phyloP scores from a whole-genome alignment of 2,797 vertebrate species.

The Dicrostonyx torquatus region DNA sequence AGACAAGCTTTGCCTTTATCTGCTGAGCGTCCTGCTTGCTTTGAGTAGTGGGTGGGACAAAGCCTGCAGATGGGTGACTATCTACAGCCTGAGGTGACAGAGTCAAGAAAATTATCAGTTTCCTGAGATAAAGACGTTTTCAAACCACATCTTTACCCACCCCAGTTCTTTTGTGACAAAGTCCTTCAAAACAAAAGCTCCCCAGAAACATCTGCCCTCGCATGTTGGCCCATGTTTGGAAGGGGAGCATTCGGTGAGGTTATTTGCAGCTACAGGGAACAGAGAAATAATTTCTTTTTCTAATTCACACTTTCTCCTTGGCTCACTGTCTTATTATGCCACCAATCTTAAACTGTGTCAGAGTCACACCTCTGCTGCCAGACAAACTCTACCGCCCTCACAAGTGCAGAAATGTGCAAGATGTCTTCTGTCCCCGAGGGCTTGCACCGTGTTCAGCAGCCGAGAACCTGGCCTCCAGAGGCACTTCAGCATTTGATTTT shows the following conservation, averaged over 20 bases:
- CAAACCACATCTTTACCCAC: background rate
- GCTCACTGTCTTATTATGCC: constrained; percentile 72
- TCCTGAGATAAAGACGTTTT: background rate
- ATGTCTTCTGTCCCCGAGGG: background rate
- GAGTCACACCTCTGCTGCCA: constrained; percentile 75
- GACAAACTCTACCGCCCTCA: constrained; percentile 65
- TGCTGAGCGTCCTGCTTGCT: background rate
- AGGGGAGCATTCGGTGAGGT: constrained; percentile 56
- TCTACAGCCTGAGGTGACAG: background rate
- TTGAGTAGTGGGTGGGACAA: background rate
- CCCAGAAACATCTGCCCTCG: constrained; percentile 18
- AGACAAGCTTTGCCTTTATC: background rate
- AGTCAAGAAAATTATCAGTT: background rate
- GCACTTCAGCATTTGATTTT: background rate
- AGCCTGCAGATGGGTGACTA: background rate
- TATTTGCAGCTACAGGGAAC: constrained; percentile 76
- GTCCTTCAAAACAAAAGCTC: constrained; percentile 28
- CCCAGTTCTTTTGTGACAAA: background rate
- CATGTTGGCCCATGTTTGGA: constrained; percentile 63
- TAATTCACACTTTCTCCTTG: constrained; percentile 75
- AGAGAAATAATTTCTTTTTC: constrained; percentile 79
- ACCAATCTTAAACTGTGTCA: constrained; percentile 73
- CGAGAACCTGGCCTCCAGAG: background rate
- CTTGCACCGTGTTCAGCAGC: background rate
- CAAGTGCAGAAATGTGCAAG: constrained; percentile 51